A percentile compares a stretch with the other conserved stretches of the same genome.
Evolutionary conservation across 2,888 invertebrate species (phyloP).

Genomic region (Rhaphigaster nebulosa): DNA sequence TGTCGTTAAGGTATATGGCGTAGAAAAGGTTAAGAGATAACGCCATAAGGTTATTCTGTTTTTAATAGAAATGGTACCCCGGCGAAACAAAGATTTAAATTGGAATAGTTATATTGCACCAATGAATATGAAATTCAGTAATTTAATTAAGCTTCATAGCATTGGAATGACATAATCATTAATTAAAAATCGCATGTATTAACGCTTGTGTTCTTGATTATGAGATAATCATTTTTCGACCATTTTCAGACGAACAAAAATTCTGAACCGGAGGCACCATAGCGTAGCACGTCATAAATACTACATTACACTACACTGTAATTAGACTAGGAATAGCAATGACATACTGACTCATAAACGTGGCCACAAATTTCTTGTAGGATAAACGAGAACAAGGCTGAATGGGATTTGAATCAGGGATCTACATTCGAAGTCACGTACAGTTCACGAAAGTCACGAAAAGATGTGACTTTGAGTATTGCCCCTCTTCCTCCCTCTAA

Average conservation of each 20-base stretch:
- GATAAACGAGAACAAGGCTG: not conserved
- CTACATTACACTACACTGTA: not conserved
- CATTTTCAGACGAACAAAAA: too few species aligned
- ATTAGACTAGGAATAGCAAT: not conserved
- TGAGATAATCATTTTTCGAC: too few species aligned
- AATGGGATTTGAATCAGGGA: not conserved
- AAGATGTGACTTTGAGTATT: not conserved
- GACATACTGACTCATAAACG: not conserved
- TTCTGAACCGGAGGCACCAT: too few species aligned
- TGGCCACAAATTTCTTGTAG: not conserved
- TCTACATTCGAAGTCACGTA: not conserved
- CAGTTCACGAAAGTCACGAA: not conserved
- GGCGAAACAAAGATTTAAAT: too few species aligned
- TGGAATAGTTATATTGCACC: too few species aligned
- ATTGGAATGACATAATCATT: too few species aligned
- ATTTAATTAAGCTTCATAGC: too few species aligned
- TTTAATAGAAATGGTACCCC: too few species aligned
- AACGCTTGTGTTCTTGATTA: too few species aligned
- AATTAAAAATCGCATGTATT: too few species aligned
- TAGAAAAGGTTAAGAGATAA: not conserved
- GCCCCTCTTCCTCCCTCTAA: not conserved
- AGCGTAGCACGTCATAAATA: not conserved
- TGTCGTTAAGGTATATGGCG: not conserved
- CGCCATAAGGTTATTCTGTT: not conserved
- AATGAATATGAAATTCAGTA: too few species aligned